A percentile compares a stretch with the other conserved stretches of the same genome.
Evolutionary conservation across 2,797 vertebrate species (phyloP).

Genomic region (Gallinago stenura): DNA sequence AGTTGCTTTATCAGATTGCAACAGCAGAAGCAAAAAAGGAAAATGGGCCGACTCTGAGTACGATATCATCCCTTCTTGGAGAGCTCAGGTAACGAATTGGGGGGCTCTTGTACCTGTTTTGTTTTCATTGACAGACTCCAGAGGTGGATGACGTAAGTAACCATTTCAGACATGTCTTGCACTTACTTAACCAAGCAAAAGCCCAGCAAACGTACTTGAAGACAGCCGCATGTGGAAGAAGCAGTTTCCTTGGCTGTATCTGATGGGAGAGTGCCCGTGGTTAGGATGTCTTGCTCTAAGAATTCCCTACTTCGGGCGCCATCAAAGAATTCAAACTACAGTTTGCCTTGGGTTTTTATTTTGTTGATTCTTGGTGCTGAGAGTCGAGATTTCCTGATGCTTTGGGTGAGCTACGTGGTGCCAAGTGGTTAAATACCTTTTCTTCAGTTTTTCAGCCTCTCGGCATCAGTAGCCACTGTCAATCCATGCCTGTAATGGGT

Average conservation of each 20-base stretch:
- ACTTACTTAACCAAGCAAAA: not conserved
- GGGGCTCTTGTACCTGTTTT: not conserved
- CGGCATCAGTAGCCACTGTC: not conserved
- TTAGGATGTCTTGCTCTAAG: not conserved
- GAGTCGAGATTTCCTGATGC: not conserved
- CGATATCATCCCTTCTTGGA: constrained; percentile 94
- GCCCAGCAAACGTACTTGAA: not conserved
- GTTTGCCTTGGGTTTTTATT: not conserved
- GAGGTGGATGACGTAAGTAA: constrained; percentile 19
- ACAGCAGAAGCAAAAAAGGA: constrained; percentile 96
- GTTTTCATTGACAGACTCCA: constrained; percentile 44
- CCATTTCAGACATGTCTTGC: not conserved
- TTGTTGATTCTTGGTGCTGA: not conserved
- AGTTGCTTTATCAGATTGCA: constrained; percentile 98
- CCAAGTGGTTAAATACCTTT: not conserved
- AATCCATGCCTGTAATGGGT: not conserved
- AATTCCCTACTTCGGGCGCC: not conserved
- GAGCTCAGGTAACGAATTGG: constrained; percentile 91
- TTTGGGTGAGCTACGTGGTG: not conserved
- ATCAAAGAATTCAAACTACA: not conserved
- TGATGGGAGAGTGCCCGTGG: not conserved
- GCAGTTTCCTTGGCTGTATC: not conserved
- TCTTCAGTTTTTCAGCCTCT: not conserved
- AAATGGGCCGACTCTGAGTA: constrained; percentile 92
- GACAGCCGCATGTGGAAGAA: not conserved